These are phyloP conservation scores for Esox lucius DNA, from an alignment of 2,797 vertebrate genomes.

Conservation along the genomic window DNA sequence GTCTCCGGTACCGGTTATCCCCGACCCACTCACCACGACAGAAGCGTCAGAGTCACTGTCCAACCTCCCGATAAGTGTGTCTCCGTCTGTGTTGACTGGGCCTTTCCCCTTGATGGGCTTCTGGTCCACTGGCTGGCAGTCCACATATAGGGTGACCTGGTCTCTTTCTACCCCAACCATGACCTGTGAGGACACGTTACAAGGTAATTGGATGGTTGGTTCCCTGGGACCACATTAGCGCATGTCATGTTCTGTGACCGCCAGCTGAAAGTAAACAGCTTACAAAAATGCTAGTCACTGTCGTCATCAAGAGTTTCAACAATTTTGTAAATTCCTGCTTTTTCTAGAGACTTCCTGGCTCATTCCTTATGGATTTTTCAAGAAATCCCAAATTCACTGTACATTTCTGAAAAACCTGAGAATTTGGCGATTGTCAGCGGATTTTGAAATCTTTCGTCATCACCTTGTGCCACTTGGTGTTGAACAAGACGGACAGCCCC, in stretches of 20 bases:
- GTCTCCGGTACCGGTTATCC: not conserved
- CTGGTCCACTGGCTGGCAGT: conserved; percentile 79
- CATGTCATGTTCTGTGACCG: not conserved
- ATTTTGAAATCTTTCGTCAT: not conserved
- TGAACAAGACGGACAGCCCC: conserved; percentile 79
- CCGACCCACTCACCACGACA: conserved; percentile 75
- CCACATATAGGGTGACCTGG: conserved; percentile 78
- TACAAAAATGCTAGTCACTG: not conserved
- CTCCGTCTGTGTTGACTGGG: conserved; percentile 78
- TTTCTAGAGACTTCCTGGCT: not conserved
- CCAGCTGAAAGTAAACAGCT: not conserved
- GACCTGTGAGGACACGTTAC: conserved; percentile 54
- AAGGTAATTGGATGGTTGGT: not conserved
- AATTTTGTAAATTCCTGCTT: not conserved
- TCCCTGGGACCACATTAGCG: not conserved
- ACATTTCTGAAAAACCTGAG: not conserved
- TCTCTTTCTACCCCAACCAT: conserved; percentile 80
- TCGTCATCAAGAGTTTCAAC: not conserved
- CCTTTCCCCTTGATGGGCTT: conserved; percentile 81
- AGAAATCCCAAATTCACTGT: not conserved
- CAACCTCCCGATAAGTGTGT: conserved; percentile 80
- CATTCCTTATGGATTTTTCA: not conserved
- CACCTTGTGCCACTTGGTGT: conserved; percentile 85
- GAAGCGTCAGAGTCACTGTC: conserved; percentile 74
- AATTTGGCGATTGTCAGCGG: not conserved